Evolutionary conservation across 2,888 invertebrate species (phyloP), one percentile per base, ranked within the genome.

Genomic region (Phasia obesa): DNA sequence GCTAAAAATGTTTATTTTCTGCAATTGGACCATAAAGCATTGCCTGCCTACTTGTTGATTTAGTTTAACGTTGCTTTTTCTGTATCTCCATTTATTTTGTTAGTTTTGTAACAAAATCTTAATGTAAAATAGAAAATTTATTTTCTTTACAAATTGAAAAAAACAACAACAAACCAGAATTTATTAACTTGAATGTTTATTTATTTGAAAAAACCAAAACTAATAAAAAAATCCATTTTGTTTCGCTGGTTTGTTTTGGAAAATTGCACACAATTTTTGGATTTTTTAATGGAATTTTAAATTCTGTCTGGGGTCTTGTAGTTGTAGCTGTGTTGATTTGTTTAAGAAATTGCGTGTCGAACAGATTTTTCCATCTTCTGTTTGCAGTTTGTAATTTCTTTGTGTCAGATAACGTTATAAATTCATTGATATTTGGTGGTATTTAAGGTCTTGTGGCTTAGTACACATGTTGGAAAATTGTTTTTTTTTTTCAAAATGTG

Each of bases 1-100:
- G 35, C 19, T 55, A 27, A 64, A 70, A 62, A 69, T 47, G 25
- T 53, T 77, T 70, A 47, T 71, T 70, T 70, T 57, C 55, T 64
- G 35, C 82, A 78, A 83, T 51, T 83, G 74, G 82, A 83, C 82
- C 82, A 79, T 83, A 70, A 79, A 70, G 15, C 62, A 55, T 70
- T 70, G 70, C 70, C 69, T 69, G 64, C 69, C 73, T 74, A 82
- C 82, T 69, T 78, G 74, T 73, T 78, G 78, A 57, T 53, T 15
- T 47, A 55, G 44, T 62, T 57, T 70, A 47, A 19, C 19, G 25
- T 47, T 35, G 27, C 47, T 55, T 77, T n/a, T 55, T 35, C 9
- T n/a, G 5, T 15, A 51, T 47, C 9, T 59, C 25, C 27, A 15
- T 31, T 25, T 47, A 31, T 70, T 53, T 57, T 27, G 4, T 35